A percentile compares a stretch with the other conserved stretches of the same genome.
These are phyloP conservation scores for Poeciliopsis turneri DNA, from an alignment of 2,797 vertebrate species.

Conservation along the genomic window DNA sequence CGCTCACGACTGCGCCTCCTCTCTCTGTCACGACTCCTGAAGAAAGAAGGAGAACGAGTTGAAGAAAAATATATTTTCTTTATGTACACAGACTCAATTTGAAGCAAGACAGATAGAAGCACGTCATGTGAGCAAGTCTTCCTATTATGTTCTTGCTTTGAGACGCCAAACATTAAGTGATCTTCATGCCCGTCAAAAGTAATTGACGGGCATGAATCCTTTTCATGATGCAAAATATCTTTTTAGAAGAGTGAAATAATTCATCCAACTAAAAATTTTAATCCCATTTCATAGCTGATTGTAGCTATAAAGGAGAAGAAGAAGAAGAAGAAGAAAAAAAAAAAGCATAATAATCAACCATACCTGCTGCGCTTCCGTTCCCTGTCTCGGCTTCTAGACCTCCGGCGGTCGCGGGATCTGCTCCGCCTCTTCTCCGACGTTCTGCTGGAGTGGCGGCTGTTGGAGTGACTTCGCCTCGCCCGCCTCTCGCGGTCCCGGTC, in stretches of 20 bases:
- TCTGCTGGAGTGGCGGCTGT: slow-evolving; percentile 93
- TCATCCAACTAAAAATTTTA: neutral
- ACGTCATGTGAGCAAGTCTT: neutral
- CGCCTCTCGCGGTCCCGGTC: slow-evolving; percentile 90
- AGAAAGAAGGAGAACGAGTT: neutral
- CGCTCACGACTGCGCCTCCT: slow-evolving; percentile 91
- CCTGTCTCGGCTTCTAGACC: slow-evolving; percentile 93
- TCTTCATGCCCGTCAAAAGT: neutral
- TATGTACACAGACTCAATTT: neutral
- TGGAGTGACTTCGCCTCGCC: slow-evolving; percentile 89
- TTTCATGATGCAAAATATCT: neutral
- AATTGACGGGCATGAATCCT: neutral
- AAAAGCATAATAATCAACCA: neutral
- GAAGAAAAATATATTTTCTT: neutral
- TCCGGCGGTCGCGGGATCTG: slow-evolving; percentile 91
- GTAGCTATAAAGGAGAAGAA: neutral
- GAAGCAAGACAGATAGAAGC: neutral
- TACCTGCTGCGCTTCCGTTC: slow-evolving; percentile 93
- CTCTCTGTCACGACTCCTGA: slow-evolving; percentile 79
- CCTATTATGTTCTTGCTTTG: neutral
- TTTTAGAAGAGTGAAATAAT: neutral
- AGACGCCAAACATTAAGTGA: neutral
- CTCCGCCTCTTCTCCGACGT: slow-evolving; percentile 92
- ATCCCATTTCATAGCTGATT: neutral
- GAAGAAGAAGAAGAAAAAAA: too few relatives aligned